These are phyloP conservation scores for Falco concolor DNA, from an alignment of 2,797 vertebrate genomes.

Conservation along the genomic window DNA sequence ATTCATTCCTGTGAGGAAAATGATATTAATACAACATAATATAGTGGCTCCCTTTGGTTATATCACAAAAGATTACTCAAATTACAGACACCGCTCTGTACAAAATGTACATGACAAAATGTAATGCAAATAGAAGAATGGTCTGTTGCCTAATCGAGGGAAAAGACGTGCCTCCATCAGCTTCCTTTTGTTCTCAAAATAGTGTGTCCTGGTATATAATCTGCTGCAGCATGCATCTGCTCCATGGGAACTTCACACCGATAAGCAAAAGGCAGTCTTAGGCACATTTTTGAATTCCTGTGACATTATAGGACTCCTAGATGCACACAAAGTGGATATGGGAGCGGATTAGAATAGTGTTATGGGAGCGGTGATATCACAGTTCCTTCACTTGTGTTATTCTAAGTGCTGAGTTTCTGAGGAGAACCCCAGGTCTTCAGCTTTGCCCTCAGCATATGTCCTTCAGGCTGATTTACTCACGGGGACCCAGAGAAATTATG, in stretches of 20 bases:
- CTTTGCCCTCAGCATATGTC: accelerated
- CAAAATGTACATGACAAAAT: not conserved
- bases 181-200: not conserved
- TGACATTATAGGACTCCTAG: not conserved
- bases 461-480: not conserved
- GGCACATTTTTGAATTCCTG: not conserved
- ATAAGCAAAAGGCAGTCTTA: not conserved
- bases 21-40: not conserved
- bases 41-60: not conserved
- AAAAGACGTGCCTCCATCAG: not conserved
- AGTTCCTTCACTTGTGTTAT: not conserved
- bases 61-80: not conserved
- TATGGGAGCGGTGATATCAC: not conserved
- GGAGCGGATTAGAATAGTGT: no score
- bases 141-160: not conserved
- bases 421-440: not conserved
- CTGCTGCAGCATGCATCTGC: not conserved
- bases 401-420: not conserved
- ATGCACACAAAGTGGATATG: no score
- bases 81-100: not conserved
- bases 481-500: not conserved
- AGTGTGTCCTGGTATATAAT: not conserved
- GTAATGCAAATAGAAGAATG: not conserved
- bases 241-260: not conserved
- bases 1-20: not conserved